Evolutionary conservation across 1,140 invertebrate genomes (phyloP).

Genomic region (Sinella curviseta): DNA sequence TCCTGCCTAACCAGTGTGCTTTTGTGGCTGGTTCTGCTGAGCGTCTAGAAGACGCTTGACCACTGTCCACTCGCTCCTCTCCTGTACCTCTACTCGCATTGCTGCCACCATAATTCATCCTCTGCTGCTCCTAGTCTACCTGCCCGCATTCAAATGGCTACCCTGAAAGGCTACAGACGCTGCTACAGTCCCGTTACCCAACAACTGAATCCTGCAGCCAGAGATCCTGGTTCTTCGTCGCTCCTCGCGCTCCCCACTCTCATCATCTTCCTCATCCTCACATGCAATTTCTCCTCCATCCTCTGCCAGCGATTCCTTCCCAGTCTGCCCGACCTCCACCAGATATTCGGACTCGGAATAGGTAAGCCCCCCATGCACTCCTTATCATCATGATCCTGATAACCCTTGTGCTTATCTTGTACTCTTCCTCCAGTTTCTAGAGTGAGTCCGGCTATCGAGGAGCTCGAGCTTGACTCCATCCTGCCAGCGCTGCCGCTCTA

Average conservation of each 20-base stretch:
- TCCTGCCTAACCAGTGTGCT: too few species aligned
- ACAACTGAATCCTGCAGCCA: background rate
- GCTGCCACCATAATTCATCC: too few species aligned
- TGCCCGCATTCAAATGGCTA: slow-evolving; percentile 18
- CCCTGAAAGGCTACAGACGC: background rate
- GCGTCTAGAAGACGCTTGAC: too few species aligned
- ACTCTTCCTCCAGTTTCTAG: background rate
- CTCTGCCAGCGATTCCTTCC: background rate
- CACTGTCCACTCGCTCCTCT: too few species aligned
- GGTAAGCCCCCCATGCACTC: too few species aligned
- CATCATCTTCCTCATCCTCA: background rate
- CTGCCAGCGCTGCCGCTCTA: slow-evolving; percentile 5
- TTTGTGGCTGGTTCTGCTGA: too few species aligned
- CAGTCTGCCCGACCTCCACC: background rate
- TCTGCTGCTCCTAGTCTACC: too few species aligned
- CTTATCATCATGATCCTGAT: too few species aligned
- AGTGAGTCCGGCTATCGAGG: slow-evolving; percentile 14
- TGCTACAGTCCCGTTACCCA: slow-evolving; percentile 17
- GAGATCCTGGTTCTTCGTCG: background rate
- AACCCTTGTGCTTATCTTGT: background rate
- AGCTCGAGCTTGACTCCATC: slow-evolving; percentile 15
- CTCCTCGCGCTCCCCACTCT: slow-evolving; percentile 1
- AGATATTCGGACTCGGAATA: background rate
- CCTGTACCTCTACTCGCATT: too few species aligned
- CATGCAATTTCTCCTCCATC: background rate